Conservation (phyloP, 23 tunicate species). For the Phallusia fumigata region DNA sequence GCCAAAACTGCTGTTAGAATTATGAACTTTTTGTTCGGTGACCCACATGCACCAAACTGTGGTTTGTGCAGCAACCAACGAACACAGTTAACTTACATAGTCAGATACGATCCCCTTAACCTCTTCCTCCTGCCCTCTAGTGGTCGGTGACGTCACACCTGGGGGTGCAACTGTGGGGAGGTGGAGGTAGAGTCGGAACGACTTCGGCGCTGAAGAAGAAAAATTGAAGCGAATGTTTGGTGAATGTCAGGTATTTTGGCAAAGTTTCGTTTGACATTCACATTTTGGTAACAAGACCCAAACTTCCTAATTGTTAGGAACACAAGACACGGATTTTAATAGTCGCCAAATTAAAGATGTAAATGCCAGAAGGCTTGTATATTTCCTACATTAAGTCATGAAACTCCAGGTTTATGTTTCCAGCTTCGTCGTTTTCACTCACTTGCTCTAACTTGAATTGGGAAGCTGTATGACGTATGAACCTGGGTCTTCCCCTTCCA, state of each 20-base stretch:
- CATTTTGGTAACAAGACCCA: no score
- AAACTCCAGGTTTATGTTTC: no score
- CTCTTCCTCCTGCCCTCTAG: background rate
- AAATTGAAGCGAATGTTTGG: background rate
- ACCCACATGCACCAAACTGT: background rate
- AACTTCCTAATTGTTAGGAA: no score
- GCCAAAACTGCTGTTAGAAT: background rate
- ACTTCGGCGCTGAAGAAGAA: background rate
- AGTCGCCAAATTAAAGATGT: no score
- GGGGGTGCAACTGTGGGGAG: constrained; percentile 13
- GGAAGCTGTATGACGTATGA: constrained; percentile 61
- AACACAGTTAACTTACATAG: background rate
- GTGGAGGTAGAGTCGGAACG: constrained; percentile 23
- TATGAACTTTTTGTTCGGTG: background rate
- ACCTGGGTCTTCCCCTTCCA: constrained; percentile 41
- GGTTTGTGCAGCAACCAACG: background rate
- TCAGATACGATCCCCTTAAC: background rate
- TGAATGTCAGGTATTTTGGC: background rate
- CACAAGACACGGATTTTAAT: no score
- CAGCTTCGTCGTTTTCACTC: background rate
- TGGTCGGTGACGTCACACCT: constrained; percentile 3
- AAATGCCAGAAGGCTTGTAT: no score
- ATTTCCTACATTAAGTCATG: no score
- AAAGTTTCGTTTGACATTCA: no score
- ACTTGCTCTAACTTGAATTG: constrained; percentile 76